Evolutionary conservation across 2,797 vertebrate species (phyloP).

Genomic region (Hybognathus amarus): DNA sequence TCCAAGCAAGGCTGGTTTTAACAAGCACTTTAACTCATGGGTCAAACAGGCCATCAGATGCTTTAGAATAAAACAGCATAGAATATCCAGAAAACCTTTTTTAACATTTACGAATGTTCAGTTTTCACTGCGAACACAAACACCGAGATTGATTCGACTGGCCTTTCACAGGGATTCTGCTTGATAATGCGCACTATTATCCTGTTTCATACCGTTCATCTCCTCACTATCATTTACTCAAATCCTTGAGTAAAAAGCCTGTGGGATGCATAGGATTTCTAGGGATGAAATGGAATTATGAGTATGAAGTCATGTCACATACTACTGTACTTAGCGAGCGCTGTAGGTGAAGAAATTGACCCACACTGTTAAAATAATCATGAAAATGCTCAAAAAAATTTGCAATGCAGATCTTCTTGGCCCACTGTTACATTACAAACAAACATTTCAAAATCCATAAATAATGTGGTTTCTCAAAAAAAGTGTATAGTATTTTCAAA

Average conservation of each 20-base stretch:
- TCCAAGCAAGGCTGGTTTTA: constrained; percentile 72
- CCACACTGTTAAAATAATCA: constrained; percentile 69
- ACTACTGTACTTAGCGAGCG: constrained; percentile 83
- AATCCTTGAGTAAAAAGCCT: constrained; percentile 32
- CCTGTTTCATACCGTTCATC: constrained; percentile 69
- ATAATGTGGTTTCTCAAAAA: constrained; percentile 75
- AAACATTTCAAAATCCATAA: constrained; percentile 59
- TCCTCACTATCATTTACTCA: constrained; percentile 62
- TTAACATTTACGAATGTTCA: neutral
- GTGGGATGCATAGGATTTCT: constrained; percentile 72
- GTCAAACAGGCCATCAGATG: constrained; percentile 64
- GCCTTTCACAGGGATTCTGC: neutral
- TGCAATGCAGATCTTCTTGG: constrained; percentile 71
- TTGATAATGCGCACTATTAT: constrained; percentile 40
- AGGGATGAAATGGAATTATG: constrained; percentile 69
- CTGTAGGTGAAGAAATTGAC: constrained; percentile 75
- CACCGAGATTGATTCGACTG: neutral
- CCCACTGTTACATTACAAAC: constrained; percentile 82
- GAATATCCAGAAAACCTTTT: constrained; percentile 56
- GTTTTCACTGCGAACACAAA: neutral
- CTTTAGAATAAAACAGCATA: constrained; percentile 54
- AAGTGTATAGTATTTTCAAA: constrained; percentile 88
- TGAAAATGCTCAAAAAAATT: constrained; percentile 73
- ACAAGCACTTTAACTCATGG: constrained; percentile 78
- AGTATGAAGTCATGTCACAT: constrained; percentile 82